A percentile compares a stretch with the other conserved stretches of the same genome.
These are phyloP conservation scores for Eutolmus rufibarbis DNA, from an alignment of 2,888 invertebrate genomes.

Conservation along the genomic window DNA sequence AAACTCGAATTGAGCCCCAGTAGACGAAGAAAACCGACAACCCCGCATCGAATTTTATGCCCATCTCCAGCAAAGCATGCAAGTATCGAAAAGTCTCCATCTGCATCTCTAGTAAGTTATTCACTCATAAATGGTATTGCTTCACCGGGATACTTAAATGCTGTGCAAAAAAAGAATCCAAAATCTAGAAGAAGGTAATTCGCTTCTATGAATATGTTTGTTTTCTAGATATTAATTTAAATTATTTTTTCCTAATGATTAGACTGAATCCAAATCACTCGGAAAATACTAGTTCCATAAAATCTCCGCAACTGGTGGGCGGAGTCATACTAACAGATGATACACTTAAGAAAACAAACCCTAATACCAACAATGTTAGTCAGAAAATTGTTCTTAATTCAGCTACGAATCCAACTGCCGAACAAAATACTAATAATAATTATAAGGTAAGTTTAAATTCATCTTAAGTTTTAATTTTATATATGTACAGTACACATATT, in stretches of 20 bases:
- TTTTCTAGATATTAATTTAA: not conserved
- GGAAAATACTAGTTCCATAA: slow-evolving; percentile 48
- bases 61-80: slow-evolving; percentile 59
- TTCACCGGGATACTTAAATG: slow-evolving; percentile 46
- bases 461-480: not conserved
- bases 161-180: slow-evolving; percentile 49
- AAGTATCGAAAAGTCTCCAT: slow-evolving; percentile 47
- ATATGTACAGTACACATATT: too few relatives aligned
- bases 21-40: slow-evolving; percentile 61
- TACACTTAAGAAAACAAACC: slow-evolving; percentile 36
- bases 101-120: slow-evolving; percentile 37
- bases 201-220: not conserved
- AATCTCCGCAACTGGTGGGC: slow-evolving; percentile 43
- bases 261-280: slow-evolving; percentile 48
- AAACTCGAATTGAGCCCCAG: slow-evolving; percentile 48
- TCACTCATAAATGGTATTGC: slow-evolving; percentile 46
- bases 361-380: slow-evolving; percentile 2
- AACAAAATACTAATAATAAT: slow-evolving; percentile 55
- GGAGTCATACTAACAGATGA: slow-evolving; percentile 44
- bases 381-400: slow-evolving; percentile 51
- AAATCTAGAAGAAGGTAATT: slow-evolving; percentile 52
- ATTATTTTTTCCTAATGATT: not conserved
- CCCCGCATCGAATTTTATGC: slow-evolving; percentile 69
- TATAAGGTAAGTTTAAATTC: slow-evolving; percentile 47
- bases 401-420: slow-evolving; percentile 54